Conservation (phyloP, 2,797 vertebrate species). For the Pterois miles region DNA sequence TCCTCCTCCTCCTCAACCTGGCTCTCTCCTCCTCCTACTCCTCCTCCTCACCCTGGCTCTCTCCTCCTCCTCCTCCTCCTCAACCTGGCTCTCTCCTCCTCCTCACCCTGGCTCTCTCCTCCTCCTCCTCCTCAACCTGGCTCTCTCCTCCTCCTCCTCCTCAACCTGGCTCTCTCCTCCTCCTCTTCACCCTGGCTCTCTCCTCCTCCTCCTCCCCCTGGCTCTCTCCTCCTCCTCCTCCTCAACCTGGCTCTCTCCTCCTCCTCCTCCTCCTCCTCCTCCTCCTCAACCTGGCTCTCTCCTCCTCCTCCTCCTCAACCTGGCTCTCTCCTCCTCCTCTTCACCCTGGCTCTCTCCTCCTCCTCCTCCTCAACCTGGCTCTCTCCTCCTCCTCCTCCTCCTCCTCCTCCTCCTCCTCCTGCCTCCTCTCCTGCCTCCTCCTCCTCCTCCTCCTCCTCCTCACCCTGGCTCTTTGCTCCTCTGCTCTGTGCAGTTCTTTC, state of each 20-base stretch:
- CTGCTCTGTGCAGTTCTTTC: conserved; percentile 82
- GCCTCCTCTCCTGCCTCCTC: conserved; percentile 12
- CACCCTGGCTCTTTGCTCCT: conserved; percentile 85
- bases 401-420: conserved; percentile 85
- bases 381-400: conserved; percentile 84
- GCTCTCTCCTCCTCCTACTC: conserved; percentile 89
- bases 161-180: conserved; percentile 79
- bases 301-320: background rate
- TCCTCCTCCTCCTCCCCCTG: too few species aligned
- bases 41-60: conserved; percentile 85
- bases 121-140: conserved; percentile 87
- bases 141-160: conserved; percentile 90
- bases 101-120: too few species aligned
- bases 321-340: too few species aligned
- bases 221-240: background rate
- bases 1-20: conserved; percentile 88
- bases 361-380: conserved; percentile 86
- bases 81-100: too few species aligned
- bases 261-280: background rate
- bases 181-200: background rate
- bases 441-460: conserved; percentile 86
- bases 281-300: background rate
- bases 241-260: background rate
- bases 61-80: conserved; percentile 88
- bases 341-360: too few species aligned